Conservation (phyloP, 2,888 invertebrate species). For the Digitonthophagus gazella region DNA sequence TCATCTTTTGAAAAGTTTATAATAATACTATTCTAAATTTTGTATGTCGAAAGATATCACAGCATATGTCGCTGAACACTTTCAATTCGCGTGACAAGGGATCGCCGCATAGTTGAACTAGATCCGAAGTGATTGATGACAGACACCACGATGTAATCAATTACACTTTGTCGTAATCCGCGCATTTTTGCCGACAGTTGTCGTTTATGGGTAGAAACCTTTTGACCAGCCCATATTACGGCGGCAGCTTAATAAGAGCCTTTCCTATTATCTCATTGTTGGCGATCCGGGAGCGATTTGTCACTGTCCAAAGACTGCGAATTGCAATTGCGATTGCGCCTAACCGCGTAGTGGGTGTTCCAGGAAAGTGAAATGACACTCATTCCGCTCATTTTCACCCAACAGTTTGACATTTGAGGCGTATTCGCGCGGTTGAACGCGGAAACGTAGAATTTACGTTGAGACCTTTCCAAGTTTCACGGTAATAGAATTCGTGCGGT, state of each 20-base stretch:
- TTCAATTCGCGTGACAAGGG: not conserved
- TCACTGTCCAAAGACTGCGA: not conserved
- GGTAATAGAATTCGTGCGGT: not conserved
- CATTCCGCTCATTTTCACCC: not conserved
- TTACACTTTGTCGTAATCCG: not conserved
- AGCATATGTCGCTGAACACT: not conserved
- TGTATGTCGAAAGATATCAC: not conserved
- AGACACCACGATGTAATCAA: not conserved
- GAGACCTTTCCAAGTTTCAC: not conserved
- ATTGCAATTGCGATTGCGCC: not conserved
- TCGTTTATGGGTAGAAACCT: not conserved
- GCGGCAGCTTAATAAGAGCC: not conserved
- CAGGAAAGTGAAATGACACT: not conserved
- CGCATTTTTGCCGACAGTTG: not conserved
- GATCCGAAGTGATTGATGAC: not conserved
- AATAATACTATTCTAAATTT: no score
- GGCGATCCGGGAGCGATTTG: not conserved
- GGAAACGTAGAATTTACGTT: not conserved
- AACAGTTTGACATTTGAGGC: not conserved
- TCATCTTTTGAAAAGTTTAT: no score
- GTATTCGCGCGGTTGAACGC: not conserved
- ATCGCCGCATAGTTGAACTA: not conserved
- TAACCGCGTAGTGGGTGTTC: not conserved
- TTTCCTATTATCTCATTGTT: not conserved
- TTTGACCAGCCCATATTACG: not conserved